Evolutionary conservation across 2,113 vertebrate species (phyloP).

Genomic region (Aegithalos caudatus): DNA sequence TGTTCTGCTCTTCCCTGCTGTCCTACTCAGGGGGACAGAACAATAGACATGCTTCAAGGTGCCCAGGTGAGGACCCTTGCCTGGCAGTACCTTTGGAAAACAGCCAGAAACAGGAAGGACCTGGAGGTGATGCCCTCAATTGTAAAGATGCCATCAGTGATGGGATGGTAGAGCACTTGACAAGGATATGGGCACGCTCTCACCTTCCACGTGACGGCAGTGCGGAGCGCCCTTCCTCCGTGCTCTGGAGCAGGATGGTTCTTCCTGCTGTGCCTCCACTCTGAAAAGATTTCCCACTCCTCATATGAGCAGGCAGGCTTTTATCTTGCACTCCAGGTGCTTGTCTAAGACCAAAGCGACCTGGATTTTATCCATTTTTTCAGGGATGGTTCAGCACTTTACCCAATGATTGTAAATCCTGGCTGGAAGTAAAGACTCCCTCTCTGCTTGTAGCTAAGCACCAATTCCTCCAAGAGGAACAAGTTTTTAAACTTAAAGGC

Average conservation of each 20-base stretch:
- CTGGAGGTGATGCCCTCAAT: not conserved
- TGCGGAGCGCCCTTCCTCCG: rapidly evolving
- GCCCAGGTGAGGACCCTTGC: not conserved
- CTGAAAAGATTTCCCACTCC: not conserved
- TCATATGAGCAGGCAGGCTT: not conserved
- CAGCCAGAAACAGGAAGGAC: not conserved
- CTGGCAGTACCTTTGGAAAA: not conserved
- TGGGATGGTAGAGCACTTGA: not conserved
- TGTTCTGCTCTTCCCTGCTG: not conserved
- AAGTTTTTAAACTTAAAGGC: not conserved
- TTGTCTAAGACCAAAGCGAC: not conserved
- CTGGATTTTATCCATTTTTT: not conserved
- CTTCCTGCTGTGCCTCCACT: not conserved
- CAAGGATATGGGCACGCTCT: not conserved
- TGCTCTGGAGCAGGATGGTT: not conserved
- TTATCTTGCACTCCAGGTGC: not conserved
- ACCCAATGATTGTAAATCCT: not conserved
- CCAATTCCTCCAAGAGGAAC: not conserved
- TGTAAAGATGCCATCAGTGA: not conserved
- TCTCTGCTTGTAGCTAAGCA: not conserved
- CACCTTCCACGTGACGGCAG: rapidly evolving
- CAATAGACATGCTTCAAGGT: not conserved
- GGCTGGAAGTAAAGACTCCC: not conserved
- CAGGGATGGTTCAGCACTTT: not conserved
- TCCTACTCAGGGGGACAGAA: not conserved